Evolutionary conservation across 2,888 invertebrate genomes (phyloP).

Genomic region (Diloba caeruleocephala): DNA sequence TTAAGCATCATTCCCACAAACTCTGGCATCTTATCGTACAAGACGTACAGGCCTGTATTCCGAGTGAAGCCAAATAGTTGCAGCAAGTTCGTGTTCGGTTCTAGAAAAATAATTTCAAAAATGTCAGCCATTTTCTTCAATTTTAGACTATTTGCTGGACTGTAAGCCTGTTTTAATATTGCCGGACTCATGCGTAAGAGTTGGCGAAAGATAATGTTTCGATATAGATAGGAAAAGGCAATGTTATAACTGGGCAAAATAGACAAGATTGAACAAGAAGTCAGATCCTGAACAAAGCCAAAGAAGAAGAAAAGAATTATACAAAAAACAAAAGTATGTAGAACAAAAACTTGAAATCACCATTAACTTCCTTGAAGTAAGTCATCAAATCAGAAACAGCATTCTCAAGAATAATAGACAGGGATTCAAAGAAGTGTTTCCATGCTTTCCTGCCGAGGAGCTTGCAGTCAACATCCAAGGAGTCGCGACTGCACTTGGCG

Average conservation of each 20-base stretch:
- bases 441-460: conserved; percentile 65
- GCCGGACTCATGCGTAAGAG: too few relatives aligned
- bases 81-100: conserved; percentile 71
- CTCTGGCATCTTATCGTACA: conserved; percentile 80
- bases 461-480: conserved; percentile 61
- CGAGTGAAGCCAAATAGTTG: conserved; percentile 82
- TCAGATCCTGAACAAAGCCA: too few relatives aligned
- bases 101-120: conserved; percentile 63
- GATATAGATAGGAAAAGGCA: too few relatives aligned
- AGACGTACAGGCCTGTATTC: conserved; percentile 72
- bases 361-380: conserved; percentile 79
- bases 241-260: too few relatives aligned
- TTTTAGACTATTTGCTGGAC: too few relatives aligned
- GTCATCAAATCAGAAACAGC: conserved; percentile 70
- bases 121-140: too few relatives aligned
- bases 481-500: conserved; percentile 59
- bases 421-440: conserved; percentile 69
- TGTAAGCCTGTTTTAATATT: too few relatives aligned
- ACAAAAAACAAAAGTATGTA: too few relatives aligned
- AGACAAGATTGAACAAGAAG: too few relatives aligned
- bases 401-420: conserved; percentile 69
- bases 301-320: too few relatives aligned
- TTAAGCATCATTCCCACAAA: conserved; percentile 78
- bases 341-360: conserved; percentile 58
- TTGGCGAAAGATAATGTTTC: too few relatives aligned